Conservation (phyloP, 2,113 vertebrate genomes). For the Coptodon bakossiorum region DNA sequence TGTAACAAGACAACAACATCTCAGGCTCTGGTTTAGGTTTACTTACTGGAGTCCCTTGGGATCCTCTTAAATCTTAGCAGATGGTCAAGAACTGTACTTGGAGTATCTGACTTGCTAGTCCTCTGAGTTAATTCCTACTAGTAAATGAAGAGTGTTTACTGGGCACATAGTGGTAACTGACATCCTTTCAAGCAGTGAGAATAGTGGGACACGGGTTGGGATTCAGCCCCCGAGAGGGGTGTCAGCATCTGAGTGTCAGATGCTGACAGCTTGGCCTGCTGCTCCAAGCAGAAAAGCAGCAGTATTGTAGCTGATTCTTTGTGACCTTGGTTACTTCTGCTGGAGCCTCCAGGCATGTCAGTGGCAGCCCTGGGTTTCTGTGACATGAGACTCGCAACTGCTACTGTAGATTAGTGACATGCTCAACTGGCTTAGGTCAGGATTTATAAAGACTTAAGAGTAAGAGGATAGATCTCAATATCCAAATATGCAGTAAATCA, state of each 20-base stretch:
- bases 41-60: not conserved
- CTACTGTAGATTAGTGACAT: constrained; percentile 17
- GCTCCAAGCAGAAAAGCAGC: constrained; percentile 10
- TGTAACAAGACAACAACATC: constrained; percentile 36
- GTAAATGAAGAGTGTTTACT: not conserved
- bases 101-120: not conserved
- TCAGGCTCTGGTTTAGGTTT: constrained; percentile 11
- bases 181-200: not conserved
- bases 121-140: not conserved
- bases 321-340: constrained; percentile 62
- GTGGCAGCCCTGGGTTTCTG: constrained; percentile 10
- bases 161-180: not conserved
- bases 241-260: constrained; percentile 44
- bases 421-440: constrained; percentile 14
- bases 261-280: constrained; percentile 52
- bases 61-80: constrained; percentile 23
- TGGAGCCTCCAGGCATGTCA: constrained; percentile 39
- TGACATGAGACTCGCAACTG: constrained; percentile 6
- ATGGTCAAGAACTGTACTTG: constrained; percentile 14
- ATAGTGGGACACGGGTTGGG: constrained; percentile 4
- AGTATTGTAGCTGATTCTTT: constrained; percentile 33
- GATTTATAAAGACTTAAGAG: constrained; percentile 3
- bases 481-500: not conserved
- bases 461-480: not conserved
- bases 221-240: constrained; percentile 17